Evolutionary conservation across 2,888 invertebrate genomes (phyloP), one percentile per base, ranked within the genome.

Genomic region (Tetanocera ferruginea): DNA sequence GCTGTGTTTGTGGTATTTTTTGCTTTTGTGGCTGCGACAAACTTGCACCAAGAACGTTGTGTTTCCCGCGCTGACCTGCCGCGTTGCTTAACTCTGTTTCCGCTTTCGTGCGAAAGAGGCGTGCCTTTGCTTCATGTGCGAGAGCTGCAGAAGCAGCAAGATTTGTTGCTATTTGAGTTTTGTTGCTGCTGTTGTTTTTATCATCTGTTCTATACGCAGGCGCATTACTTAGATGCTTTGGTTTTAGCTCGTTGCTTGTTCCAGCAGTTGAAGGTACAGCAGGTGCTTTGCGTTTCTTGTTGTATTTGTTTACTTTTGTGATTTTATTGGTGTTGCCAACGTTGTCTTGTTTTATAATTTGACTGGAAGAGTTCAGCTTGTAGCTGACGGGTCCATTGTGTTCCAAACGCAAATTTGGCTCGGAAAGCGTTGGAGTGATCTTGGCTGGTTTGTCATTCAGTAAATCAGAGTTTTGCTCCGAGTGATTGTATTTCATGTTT

Each of bases 281-380:
- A 3, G 95, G 95, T 87, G 95, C 95, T 89, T 95, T 95, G 87
- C 95, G 94, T 84, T 94, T 94, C 85, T 94, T 94, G 77, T 84
- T 83, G 92, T 92, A 88, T 88, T 91, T 80, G 85, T 89, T 81
- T 5, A 14, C 17, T 51, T 34, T 67, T 1, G 34, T n/a, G 23
- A 19, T 14, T 34, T 37, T 37, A 23, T 31, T 34, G 19, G n/a
- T 14, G 25, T 9, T 66, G 34, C 19, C 19, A 19, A 23, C 55
- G 55, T 55, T 55, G 5, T 55, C 19, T 19, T 55, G 55, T 23
- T 69, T 69, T 8, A 6, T 1, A 3, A 8, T 23, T 31, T 69
- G 43, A 14, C 3, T 57, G 17, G 23, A 9, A 5, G 43, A 17
- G 49, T n/a, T 23, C 14, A 17, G 17, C 37, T 37, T 25, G 19